Conservation (phyloP, 2,113 vertebrate species). For the Trochalopteron elliotii region DNA sequence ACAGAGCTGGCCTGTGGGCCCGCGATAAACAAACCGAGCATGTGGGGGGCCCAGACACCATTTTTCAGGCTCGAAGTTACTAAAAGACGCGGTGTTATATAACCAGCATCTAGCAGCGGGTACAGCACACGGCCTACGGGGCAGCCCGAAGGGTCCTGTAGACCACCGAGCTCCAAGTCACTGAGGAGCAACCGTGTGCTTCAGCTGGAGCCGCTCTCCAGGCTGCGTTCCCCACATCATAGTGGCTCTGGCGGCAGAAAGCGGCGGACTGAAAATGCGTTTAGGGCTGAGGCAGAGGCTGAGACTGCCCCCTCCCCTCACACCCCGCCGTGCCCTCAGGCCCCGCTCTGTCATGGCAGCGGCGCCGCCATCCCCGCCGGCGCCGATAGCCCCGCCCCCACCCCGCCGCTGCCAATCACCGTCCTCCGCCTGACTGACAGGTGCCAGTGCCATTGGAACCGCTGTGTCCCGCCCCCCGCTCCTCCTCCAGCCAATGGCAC, state of each 20-base stretch:
- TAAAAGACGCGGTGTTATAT: accelerated
- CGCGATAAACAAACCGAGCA: accelerated
- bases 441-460: accelerated
- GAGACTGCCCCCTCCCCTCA: accelerated
- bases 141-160: not conserved
- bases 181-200: accelerated
- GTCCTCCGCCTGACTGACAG: not conserved
- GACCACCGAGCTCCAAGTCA: accelerated
- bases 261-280: no score
- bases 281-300: not conserved
- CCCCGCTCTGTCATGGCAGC: not conserved
- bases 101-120: not conserved
- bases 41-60: accelerated
- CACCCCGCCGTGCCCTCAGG: accelerated
- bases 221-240: accelerated
- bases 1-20: accelerated
- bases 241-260: not conserved
- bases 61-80: not conserved
- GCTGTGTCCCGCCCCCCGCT: accelerated
- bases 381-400: accelerated
- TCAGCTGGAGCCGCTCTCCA: accelerated
- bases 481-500: not conserved
- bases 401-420: not conserved
- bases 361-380: accelerated
- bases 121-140: accelerated